Evolutionary conservation across 2,797 vertebrate species (phyloP).

Genomic region (Rallus crepitans): DNA sequence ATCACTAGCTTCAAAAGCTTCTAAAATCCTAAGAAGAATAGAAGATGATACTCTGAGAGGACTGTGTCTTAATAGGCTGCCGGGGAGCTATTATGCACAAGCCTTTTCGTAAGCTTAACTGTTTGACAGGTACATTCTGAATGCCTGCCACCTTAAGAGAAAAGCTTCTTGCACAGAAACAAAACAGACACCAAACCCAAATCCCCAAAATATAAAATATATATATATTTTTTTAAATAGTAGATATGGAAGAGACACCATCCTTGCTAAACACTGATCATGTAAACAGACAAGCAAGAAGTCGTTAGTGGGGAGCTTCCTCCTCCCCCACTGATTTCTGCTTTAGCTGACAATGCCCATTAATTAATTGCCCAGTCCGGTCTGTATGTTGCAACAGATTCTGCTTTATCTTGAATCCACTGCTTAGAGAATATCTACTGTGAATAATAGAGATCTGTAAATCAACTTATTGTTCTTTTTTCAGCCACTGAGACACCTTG

Average conservation of each 20-base stretch:
- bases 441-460: not conserved
- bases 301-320: not conserved
- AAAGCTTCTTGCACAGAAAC: not conserved
- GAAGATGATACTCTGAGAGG: not conserved
- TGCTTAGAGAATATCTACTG: not conserved
- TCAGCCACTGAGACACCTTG: not conserved
- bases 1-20: constrained; percentile 21
- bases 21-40: not conserved
- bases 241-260: not conserved
- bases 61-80: not conserved
- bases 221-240: rapidly evolving
- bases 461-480: not conserved
- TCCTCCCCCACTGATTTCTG: not conserved
- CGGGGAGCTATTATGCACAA: not conserved
- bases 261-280: not conserved
- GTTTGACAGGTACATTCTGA: not conserved
- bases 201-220: rapidly evolving
- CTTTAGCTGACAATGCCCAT: not conserved
- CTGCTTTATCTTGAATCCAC: not conserved
- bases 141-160: not conserved
- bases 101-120: not conserved
- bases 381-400: not conserved
- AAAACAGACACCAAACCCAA: not conserved
- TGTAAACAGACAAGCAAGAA: not conserved
- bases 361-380: not conserved